phyloP scores from a whole-genome alignment of 64 coral and sea anemone genomes.

The Stichodactyla helianthus region DNA sequence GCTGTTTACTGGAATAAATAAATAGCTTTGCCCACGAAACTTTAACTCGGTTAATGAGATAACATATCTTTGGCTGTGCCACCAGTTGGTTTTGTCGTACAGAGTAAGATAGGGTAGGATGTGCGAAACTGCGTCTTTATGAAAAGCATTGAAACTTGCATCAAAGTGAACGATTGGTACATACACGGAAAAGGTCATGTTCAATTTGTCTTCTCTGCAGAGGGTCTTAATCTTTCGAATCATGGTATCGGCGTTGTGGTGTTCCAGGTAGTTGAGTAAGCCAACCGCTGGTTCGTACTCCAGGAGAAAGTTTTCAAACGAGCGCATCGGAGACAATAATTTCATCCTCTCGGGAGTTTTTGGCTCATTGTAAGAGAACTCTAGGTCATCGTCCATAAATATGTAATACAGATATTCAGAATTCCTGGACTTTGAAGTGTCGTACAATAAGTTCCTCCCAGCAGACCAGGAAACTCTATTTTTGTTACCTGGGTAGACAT shows the following conservation, averaged over 20 bases:
- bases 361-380: conserved; percentile 20
- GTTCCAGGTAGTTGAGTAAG: conserved; percentile 25
- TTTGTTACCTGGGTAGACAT: not conserved
- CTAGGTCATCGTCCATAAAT: conserved; percentile 52
- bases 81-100: conserved; percentile 40
- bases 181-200: not conserved
- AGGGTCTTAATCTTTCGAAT: conserved; percentile 21
- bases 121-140: conserved; percentile 18
- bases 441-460: conserved; percentile 37
- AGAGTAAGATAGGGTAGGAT: conserved; percentile 44
- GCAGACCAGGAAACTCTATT: conserved; percentile 38
- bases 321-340: conserved; percentile 23
- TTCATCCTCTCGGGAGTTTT: not conserved
- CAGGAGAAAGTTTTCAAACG: conserved; percentile 38
- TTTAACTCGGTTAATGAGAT: conserved; percentile 43
- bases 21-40: conserved; percentile 42
- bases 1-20: conserved; percentile 30
- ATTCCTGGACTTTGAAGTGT: not conserved
- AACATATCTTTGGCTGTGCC: conserved; percentile 51
- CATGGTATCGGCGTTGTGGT: conserved; percentile 33
- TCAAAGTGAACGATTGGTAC: conserved; percentile 53
- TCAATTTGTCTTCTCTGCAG: conserved; percentile 14
- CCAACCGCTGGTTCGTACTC: conserved; percentile 36
- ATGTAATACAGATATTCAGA: conserved; percentile 39
- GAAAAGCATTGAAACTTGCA: conserved; percentile 58